Percentiles rank a stretch among this genome's conserved stretches.
Evolutionary conservation across 2,888 invertebrate species (phyloP).

Genomic region (Trilocha varians): DNA sequence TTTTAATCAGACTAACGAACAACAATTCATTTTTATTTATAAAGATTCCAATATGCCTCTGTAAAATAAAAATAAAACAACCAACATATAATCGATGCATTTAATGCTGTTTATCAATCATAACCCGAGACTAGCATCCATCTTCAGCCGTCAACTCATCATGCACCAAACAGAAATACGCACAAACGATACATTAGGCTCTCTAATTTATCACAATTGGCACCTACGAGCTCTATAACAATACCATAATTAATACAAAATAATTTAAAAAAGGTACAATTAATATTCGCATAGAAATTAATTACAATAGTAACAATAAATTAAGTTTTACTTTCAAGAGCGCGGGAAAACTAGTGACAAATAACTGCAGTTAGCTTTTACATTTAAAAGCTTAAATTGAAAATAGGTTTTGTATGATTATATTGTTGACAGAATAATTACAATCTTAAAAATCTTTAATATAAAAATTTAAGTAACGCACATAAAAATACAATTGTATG

Average conservation of each 20-base stretch:
- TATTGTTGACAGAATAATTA: too few relatives aligned
- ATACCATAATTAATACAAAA: constrained; percentile 30
- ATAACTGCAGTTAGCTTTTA: too few relatives aligned
- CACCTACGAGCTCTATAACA: constrained; percentile 58
- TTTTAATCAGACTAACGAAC: too few relatives aligned
- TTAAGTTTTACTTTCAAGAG: too few relatives aligned
- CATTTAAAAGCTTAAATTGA: too few relatives aligned
- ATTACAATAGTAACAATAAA: constrained; percentile 42
- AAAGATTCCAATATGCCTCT: constrained; percentile 1
- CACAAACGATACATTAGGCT: constrained; percentile 56
- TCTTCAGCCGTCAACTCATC: constrained; percentile 24
- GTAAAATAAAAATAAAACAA: constrained; percentile 32
- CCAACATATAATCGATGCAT: constrained; percentile 55
- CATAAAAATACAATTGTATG: too few relatives aligned
- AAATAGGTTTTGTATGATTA: too few relatives aligned
- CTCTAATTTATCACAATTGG: constrained; percentile 70
- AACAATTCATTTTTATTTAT: too few relatives aligned
- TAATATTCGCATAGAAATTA: constrained; percentile 56
- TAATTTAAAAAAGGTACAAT: constrained; percentile 36
- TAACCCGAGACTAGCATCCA: constrained; percentile 38
- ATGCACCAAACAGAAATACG: constrained; percentile 39
- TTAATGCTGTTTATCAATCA: constrained; percentile 59
- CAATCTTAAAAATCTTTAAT: too few relatives aligned
- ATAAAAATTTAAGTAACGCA: too few relatives aligned
- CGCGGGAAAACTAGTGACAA: too few relatives aligned